These are phyloP conservation scores for Ormyrus labotus DNA, from an alignment of 2,888 invertebrate genomes.

Conservation along the genomic window DNA sequence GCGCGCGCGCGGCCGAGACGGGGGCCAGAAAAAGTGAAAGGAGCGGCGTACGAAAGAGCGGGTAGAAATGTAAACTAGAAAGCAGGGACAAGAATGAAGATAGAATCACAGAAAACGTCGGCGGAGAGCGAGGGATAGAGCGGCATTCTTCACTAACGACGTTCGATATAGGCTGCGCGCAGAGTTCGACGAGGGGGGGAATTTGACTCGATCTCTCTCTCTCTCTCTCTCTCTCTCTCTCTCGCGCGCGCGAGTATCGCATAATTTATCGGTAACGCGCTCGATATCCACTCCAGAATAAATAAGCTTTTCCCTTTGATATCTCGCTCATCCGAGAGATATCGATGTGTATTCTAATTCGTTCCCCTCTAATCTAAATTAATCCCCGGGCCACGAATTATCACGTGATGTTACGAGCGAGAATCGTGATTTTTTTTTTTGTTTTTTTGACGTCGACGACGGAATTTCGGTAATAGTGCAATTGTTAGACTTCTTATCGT, in stretches of 20 bases:
- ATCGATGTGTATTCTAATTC: constrained; percentile 4
- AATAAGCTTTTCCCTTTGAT: constrained; percentile 28
- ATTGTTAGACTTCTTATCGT: not conserved
- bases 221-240: too few species aligned
- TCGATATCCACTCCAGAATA: not conserved
- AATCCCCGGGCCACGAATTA: not conserved
- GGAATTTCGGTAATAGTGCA: constrained; percentile 2
- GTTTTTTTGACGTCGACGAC: not conserved
- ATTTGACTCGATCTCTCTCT: constrained; percentile 8
- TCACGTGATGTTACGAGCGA: not conserved
- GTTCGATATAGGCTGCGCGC: not conserved
- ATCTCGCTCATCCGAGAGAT: constrained; percentile 5
- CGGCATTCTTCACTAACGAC: constrained; percentile 40
- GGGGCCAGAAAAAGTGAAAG: too few species aligned
- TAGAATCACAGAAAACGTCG: constrained; percentile 28
- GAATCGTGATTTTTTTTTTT: too few species aligned
- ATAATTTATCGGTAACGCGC: constrained; percentile 39
- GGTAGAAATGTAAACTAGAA: not conserved
- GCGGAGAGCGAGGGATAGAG: constrained; percentile 1
- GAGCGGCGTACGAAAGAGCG: too few species aligned
- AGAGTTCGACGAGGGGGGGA: not conserved
- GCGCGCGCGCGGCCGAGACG: too few species aligned
- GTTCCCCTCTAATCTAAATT: constrained; percentile 2
- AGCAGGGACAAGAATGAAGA: constrained; percentile 7
- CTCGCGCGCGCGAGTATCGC: constrained; percentile 1